A percentile compares a stretch with the other conserved stretches of the same genome.
These are phyloP conservation scores for Sardinella longiceps DNA, from an alignment of 2,797 vertebrate genomes.

Conservation along the genomic window DNA sequence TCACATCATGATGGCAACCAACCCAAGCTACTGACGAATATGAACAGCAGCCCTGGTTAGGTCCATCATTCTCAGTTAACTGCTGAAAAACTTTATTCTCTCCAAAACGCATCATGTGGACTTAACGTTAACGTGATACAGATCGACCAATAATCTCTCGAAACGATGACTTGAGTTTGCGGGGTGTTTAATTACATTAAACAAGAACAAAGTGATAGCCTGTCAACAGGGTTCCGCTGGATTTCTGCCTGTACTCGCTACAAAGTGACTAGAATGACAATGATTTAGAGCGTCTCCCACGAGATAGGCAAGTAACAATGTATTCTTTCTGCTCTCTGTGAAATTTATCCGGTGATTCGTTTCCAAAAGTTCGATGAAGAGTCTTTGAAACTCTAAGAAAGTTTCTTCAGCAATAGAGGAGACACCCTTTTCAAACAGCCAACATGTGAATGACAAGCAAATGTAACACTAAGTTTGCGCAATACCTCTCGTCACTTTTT, in stretches of 20 bases:
- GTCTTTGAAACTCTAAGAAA: slow-evolving; percentile 49
- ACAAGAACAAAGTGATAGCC: background rate
- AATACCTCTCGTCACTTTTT: background rate
- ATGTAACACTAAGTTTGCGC: background rate
- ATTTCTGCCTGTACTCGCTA: background rate
- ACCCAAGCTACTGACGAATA: background rate
- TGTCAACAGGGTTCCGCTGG: background rate
- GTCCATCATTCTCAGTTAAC: background rate
- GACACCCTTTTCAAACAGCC: slow-evolving; percentile 28
- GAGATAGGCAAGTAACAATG: slow-evolving; percentile 19
- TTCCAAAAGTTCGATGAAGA: slow-evolving; percentile 51
- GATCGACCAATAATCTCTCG: background rate
- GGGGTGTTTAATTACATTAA: background rate
- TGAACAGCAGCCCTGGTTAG: background rate
- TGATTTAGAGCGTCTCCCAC: slow-evolving; percentile 15
- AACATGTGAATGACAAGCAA: slow-evolving; percentile 18
- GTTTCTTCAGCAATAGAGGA: slow-evolving; percentile 53
- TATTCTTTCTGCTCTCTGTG: slow-evolving; percentile 15
- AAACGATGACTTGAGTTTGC: background rate
- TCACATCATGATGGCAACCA: background rate
- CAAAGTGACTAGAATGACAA: slow-evolving; percentile 60
- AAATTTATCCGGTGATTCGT: background rate
- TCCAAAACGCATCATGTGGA: too few relatives aligned
- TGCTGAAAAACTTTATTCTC: background rate
- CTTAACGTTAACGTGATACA: too few relatives aligned